phyloP scores from a whole-genome alignment of 1,140 invertebrate species.

The Chionoecetes opilio region DNA sequence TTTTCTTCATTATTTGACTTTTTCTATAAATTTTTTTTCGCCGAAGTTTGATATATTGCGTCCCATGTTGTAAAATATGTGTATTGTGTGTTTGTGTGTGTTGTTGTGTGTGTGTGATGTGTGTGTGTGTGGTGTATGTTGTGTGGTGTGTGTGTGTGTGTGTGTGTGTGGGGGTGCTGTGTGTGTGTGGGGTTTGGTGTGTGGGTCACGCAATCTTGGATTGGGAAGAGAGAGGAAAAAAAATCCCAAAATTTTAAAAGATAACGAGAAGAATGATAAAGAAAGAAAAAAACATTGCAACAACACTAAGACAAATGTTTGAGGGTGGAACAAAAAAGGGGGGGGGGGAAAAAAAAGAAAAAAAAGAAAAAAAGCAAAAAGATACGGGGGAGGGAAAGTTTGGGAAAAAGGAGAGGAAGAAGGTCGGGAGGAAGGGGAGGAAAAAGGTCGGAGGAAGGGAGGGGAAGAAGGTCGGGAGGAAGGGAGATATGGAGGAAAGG shows the following conservation, averaged over 20 bases:
- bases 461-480: background rate
- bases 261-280: background rate
- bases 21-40: no score
- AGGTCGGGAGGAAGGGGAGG: background rate
- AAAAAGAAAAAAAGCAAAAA: background rate
- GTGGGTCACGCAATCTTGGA: background rate
- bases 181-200: background rate
- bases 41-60: no score
- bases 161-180: no score
- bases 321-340: background rate
- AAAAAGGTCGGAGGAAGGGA: background rate
- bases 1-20: no score
- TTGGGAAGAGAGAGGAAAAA: background rate
- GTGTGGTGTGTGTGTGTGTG: no score
- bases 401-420: background rate
- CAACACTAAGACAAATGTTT: background rate
- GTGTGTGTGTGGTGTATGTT: no score
- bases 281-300: background rate
- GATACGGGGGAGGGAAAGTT: background rate
- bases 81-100: no score
- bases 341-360: background rate
- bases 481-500: background rate
- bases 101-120: no score
- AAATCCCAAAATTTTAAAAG: background rate
- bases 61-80: no score